Evolutionary conservation across 2,888 invertebrate genomes (phyloP).

Genomic region (Caenorhabditis drosophilae): DNA sequence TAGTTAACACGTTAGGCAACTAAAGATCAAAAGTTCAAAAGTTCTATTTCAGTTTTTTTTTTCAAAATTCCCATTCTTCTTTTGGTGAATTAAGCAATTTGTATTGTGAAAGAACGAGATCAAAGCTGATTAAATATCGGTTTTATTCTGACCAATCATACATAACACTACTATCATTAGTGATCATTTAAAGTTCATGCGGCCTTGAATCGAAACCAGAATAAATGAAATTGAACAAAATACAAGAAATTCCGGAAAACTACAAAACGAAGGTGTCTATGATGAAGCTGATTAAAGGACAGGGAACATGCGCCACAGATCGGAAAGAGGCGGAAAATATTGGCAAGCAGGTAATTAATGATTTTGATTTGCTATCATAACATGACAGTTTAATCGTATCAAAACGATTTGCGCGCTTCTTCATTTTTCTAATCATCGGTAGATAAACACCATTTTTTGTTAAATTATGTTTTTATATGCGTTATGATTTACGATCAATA

Average conservation of each 20-base stretch:
- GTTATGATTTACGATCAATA: neutral
- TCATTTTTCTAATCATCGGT: neutral
- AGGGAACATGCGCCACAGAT: conserved; percentile 8
- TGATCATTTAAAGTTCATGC: conserved; percentile 31
- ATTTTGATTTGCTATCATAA: conserved; percentile 31
- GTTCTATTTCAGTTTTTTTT: too few species aligned
- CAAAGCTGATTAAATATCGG: too few species aligned
- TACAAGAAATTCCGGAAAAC: conserved; percentile 28
- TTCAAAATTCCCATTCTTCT: too few species aligned
- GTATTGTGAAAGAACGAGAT: too few species aligned
- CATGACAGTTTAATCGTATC: too few species aligned
- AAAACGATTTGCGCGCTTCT: too few species aligned
- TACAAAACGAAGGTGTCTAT: conserved; percentile 22
- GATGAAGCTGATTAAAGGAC: conserved; percentile 1
- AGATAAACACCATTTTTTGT: neutral
- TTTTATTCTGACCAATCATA: too few species aligned
- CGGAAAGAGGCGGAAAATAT: conserved; percentile 5
- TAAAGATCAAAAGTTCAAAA: too few species aligned
- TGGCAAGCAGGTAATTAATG: conserved; percentile 15
- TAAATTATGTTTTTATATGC: neutral
- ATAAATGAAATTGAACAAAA: neutral
- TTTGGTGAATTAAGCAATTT: too few species aligned
- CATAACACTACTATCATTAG: neutral
- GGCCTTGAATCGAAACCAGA: conserved; percentile 20
- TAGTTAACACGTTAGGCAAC: too few species aligned